Evolutionary conservation across 2,113 vertebrate genomes (phyloP).

Genomic region (Junco hyemalis): DNA sequence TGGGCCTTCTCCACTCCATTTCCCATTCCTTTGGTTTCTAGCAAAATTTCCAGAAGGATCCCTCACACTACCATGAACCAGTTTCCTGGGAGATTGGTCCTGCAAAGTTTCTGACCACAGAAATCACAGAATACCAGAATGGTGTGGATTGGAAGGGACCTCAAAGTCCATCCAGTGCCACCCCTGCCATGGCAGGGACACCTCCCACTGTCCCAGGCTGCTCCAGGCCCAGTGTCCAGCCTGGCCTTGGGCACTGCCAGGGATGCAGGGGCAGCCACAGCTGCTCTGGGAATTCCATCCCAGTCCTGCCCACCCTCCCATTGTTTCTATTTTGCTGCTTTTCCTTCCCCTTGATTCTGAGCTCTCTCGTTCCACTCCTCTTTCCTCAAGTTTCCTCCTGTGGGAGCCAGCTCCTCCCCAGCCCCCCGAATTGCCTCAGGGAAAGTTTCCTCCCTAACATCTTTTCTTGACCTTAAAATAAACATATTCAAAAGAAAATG

Average conservation of each 20-base stretch:
- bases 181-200: neutral
- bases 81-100: neutral
- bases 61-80: neutral
- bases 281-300: neutral
- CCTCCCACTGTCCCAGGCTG: neutral
- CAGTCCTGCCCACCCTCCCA: neutral
- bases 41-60: neutral
- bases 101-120: neutral
- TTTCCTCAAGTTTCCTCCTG: neutral
- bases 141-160: neutral
- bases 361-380: neutral
- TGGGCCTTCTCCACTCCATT: neutral
- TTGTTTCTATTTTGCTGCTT: neutral
- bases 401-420: neutral
- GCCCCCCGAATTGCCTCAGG: neutral
- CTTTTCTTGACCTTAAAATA: neutral
- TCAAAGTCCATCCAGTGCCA: fast-evolving
- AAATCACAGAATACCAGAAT: neutral
- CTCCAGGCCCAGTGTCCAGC: neutral
- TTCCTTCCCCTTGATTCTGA: neutral
- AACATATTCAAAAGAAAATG: neutral
- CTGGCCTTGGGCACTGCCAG: neutral
- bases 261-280: neutral
- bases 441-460: neutral
- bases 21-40: neutral